Conservation (phyloP, 2,113 vertebrate species). For the Tursiops truncatus region DNA sequence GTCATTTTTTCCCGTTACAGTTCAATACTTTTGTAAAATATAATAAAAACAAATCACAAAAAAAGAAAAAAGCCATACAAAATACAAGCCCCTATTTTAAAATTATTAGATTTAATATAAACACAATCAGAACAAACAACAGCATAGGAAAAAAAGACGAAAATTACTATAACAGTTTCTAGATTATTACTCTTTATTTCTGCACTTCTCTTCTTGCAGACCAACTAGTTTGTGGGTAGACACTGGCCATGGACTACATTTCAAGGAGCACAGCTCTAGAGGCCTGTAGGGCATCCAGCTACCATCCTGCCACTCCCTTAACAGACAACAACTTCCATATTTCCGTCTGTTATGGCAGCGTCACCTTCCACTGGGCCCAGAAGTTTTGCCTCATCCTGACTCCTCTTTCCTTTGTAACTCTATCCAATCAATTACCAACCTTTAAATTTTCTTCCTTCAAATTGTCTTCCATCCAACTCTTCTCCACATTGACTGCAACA, state of each 20-base stretch:
- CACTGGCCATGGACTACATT: neutral
- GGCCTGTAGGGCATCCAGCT: neutral
- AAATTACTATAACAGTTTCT: neutral
- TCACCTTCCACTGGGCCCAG: neutral
- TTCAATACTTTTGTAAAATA: neutral
- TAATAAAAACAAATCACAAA: neutral
- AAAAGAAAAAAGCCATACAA: neutral
- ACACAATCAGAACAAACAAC: neutral
- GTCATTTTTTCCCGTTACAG: neutral
- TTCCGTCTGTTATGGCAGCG: neutral
- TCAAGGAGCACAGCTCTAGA: neutral
- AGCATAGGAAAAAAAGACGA: neutral
- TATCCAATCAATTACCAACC: neutral
- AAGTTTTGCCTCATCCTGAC: neutral
- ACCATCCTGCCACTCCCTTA: neutral
- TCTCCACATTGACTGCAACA: neutral
- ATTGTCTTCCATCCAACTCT: neutral
- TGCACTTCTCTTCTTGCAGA: neutral
- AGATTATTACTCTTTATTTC: neutral
- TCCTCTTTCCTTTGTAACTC: neutral
- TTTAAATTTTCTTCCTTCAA: slow-evolving; percentile 13
- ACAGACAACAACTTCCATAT: neutral
- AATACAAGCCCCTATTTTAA: neutral
- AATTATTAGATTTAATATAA: neutral
- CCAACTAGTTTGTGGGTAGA: neutral